Percentiles rank a stretch among this genome's conserved stretches.
phyloP scores from a whole-genome alignment of 1,140 invertebrate genomes.

The Dryas iulia region DNA sequence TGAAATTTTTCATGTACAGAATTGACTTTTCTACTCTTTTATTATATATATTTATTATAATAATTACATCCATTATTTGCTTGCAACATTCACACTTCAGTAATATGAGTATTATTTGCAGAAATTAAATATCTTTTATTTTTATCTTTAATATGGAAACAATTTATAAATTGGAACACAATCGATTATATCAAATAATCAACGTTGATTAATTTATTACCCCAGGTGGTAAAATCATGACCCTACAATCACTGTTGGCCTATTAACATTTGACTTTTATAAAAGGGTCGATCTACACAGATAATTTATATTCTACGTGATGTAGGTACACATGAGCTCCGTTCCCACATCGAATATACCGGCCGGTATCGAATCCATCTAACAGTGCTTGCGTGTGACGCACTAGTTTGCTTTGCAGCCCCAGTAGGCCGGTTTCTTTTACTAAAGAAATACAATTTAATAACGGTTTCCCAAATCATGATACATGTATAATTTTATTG shows the following conservation, averaged over 20 bases:
- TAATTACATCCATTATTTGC: no score
- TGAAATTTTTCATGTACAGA: no score
- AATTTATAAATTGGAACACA: not conserved
- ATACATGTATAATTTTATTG: not conserved
- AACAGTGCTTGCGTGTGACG: conserved; percentile 36
- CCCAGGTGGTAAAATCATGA: conserved; percentile 45
- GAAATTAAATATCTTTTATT: not conserved
- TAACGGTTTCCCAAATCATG: not conserved
- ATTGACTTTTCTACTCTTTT: no score
- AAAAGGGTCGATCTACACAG: conserved; percentile 54
- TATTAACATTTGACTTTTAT: conserved; percentile 58
- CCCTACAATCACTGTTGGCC: conserved; percentile 36
- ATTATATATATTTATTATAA: no score
- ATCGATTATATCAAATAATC: conserved; percentile 5
- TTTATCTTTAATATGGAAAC: not conserved
- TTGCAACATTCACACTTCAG: no score
- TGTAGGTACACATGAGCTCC: conserved; percentile 38
- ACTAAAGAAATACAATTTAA: not conserved
- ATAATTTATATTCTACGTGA: conserved; percentile 44
- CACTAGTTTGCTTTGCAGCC: not conserved
- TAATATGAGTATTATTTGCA: no score
- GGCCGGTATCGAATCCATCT: conserved; percentile 43
- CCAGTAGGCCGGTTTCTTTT: not conserved
- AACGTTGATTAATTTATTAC: conserved; percentile 29
- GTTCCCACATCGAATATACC: conserved; percentile 49